Conservation (phyloP, 2,113 vertebrate genomes). For the Odocoileus virginianus region DNA sequence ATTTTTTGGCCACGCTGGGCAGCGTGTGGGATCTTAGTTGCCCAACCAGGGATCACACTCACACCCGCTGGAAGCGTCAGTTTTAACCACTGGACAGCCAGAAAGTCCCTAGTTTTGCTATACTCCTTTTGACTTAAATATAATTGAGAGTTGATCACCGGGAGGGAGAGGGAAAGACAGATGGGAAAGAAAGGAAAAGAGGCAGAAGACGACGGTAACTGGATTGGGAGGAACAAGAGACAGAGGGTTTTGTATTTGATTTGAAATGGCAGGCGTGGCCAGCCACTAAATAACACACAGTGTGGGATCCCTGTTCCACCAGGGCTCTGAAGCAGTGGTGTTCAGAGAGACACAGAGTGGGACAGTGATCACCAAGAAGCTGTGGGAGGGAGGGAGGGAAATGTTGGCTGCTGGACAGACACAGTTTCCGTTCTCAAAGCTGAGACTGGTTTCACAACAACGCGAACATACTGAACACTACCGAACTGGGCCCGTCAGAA, state of each 20-base stretch:
- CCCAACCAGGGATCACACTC: background rate
- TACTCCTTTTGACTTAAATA: background rate
- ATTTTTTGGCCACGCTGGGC: background rate
- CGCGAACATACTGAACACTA: fast-evolving
- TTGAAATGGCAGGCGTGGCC: background rate
- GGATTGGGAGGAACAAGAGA: background rate
- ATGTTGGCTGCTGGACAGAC: fast-evolving
- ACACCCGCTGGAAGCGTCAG: background rate
- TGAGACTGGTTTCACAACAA: background rate
- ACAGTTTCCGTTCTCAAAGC: fast-evolving
- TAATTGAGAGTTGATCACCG: background rate
- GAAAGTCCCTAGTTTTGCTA: background rate
- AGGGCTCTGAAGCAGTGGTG: fast-evolving
- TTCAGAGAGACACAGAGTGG: fast-evolving
- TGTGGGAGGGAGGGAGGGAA: fast-evolving
- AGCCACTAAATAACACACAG: background rate
- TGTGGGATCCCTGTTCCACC: fast-evolving
- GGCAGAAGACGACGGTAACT: background rate
- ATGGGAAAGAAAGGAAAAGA: background rate
- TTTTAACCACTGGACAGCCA: background rate
- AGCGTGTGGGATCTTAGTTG: background rate
- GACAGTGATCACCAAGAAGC: fast-evolving
- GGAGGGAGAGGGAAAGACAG: fast-evolving
- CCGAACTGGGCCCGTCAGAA: fast-evolving
- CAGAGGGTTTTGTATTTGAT: background rate